Evolutionary conservation across 2,113 vertebrate species (phyloP).

Genomic region (Tympanuchus pallidicinctus): DNA sequence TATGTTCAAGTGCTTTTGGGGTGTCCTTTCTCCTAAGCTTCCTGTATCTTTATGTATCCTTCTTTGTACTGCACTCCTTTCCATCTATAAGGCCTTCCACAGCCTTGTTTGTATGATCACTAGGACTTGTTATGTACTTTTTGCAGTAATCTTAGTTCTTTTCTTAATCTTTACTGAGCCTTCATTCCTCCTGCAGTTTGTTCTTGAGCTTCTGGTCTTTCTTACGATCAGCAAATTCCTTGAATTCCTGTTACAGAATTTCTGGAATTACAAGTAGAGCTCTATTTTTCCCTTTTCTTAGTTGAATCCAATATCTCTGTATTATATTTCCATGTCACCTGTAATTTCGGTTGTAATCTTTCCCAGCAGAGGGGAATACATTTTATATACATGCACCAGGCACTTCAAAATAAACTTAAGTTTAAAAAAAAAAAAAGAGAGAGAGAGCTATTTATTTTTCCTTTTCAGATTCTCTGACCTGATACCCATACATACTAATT

Average conservation of each 20-base stretch:
- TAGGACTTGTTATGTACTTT: not conserved
- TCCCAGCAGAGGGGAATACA: not conserved
- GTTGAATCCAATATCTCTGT: not conserved
- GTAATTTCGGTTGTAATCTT: not conserved
- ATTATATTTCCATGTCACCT: not conserved
- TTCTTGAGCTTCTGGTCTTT: not conserved
- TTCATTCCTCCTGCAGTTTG: not conserved
- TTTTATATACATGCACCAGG: not conserved
- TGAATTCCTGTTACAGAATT: not conserved
- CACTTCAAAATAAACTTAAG: not conserved
- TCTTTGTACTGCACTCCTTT: not conserved
- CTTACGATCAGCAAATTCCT: not conserved
- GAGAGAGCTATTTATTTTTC: not conserved
- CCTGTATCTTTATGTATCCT: not conserved
- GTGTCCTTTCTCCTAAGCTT: not conserved
- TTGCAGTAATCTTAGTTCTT: not conserved
- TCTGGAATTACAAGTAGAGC: not conserved
- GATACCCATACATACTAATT: not conserved
- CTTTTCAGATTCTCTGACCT: not conserved
- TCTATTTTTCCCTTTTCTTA: not conserved
- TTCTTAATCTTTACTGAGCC: not conserved
- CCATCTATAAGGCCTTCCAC: not conserved
- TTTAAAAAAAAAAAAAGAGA: not conserved
- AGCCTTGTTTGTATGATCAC: not conserved
- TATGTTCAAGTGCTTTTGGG: not conserved